These are phyloP conservation scores for Aeoliscus strigatus DNA, from an alignment of 2,797 vertebrate species.

Conservation along the genomic window DNA sequence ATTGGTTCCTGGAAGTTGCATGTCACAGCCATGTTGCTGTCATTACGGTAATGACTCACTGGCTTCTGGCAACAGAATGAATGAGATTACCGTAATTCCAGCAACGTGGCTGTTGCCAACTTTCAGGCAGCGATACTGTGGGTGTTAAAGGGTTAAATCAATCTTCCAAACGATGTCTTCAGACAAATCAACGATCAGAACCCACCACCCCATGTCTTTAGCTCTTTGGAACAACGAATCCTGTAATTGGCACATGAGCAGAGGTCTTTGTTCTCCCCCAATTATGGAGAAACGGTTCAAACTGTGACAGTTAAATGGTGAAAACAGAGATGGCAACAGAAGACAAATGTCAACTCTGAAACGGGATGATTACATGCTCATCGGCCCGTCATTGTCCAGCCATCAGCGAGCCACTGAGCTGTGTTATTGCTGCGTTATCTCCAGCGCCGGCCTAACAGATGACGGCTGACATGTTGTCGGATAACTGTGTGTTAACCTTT, in stretches of 20 bases:
- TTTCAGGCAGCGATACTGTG: too few species aligned
- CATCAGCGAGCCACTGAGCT: conserved; percentile 34
- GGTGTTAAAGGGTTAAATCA: too few species aligned
- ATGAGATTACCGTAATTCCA: too few species aligned
- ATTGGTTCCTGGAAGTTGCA: too few species aligned
- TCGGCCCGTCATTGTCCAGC: conserved; percentile 5
- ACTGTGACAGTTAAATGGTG: conserved; percentile 3
- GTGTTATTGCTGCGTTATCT: conserved; percentile 50
- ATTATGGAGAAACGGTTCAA: too few species aligned
- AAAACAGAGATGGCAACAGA: not conserved
- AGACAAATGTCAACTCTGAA: conserved; percentile 36
- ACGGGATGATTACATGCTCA: conserved; percentile 25
- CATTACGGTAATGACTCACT: too few species aligned
- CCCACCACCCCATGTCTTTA: not conserved
- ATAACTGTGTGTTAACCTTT: conserved; percentile 3
- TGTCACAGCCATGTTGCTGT: too few species aligned
- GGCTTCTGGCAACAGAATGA: too few species aligned
- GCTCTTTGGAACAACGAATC: not conserved
- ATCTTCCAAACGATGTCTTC: too few species aligned
- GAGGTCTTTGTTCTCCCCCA: too few species aligned
- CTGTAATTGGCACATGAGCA: not conserved
- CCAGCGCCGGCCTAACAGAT: conserved; percentile 19
- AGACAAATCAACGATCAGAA: too few species aligned
- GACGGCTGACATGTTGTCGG: conserved; percentile 19
- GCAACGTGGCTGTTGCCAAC: too few species aligned